phyloP scores from a whole-genome alignment of 2,113 vertebrate genomes.

The Platysteira castanea region DNA sequence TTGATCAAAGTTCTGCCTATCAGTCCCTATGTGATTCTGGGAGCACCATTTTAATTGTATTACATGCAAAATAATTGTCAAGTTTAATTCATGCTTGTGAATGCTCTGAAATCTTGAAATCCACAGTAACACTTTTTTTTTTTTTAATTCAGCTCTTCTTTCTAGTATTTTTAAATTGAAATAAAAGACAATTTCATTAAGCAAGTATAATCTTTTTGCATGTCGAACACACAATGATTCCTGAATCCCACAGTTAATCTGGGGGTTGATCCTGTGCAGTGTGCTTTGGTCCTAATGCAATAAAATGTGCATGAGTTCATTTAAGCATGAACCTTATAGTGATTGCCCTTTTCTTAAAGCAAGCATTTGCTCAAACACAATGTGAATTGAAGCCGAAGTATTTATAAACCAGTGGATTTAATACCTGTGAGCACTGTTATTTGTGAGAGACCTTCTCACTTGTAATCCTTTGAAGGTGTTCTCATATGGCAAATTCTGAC shows the following conservation, averaged over 20 bases:
- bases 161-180: background rate
- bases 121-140: background rate
- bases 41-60: background rate
- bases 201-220: background rate
- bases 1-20: background rate
- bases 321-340: background rate
- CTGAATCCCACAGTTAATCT: background rate
- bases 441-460: background rate
- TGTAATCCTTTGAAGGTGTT: background rate
- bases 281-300: background rate
- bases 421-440: background rate
- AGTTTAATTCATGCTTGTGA: background rate
- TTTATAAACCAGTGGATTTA: background rate
- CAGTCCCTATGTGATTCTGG: background rate
- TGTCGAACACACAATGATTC: background rate
- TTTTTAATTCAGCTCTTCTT: background rate
- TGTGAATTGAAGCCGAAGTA: background rate
- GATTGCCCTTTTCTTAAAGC: background rate
- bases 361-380: background rate
- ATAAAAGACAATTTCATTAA: background rate
- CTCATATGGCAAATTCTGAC: background rate
- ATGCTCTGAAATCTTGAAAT: background rate
- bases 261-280: background rate
- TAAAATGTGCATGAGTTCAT: background rate
- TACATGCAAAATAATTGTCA: background rate